Percentiles rank a stretch among this genome's conserved stretches.
These are phyloP conservation scores for Dioctria linearis DNA, from an alignment of 2,888 invertebrate species.

Conservation along the genomic window DNA sequence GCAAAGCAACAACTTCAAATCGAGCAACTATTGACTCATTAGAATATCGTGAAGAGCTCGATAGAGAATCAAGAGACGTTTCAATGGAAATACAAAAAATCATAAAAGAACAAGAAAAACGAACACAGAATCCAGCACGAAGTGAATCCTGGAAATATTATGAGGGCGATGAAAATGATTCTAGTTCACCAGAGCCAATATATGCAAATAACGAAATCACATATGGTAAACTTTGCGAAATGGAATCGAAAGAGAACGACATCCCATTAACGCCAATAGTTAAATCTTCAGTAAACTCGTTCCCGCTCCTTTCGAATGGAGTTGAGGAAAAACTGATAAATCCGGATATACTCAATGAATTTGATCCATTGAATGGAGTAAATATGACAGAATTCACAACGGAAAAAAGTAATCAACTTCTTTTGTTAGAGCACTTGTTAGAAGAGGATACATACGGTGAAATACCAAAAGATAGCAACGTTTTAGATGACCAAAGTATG, in stretches of 20 bases:
- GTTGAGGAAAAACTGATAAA: not conserved
- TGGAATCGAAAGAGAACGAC: constrained; percentile 63
- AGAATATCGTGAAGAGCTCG: constrained; percentile 65
- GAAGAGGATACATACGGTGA: constrained; percentile 80
- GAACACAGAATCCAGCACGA: constrained; percentile 67
- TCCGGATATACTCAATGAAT: constrained; percentile 79
- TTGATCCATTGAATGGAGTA: constrained; percentile 75
- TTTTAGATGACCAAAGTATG: constrained; percentile 71
- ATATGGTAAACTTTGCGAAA: constrained; percentile 68
- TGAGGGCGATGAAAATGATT: constrained; percentile 62
- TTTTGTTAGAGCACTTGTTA: constrained; percentile 78
- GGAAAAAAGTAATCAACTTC: constrained; percentile 75
- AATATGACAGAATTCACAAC: constrained; percentile 64
- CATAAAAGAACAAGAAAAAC: constrained; percentile 63
- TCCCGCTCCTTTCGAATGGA: constrained; percentile 33
- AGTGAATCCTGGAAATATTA: constrained; percentile 70
- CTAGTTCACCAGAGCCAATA: constrained; percentile 66
- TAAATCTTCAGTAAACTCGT: not conserved
- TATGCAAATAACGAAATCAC: constrained; percentile 69
- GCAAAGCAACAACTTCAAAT: constrained; percentile 58
- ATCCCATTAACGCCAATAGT: constrained; percentile 17
- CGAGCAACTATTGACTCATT: constrained; percentile 65
- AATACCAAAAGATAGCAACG: constrained; percentile 69
- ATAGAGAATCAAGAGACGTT: constrained; percentile 62
- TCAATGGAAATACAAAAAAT: constrained; percentile 65